Evolutionary conservation across 2,113 vertebrate species (phyloP).

Genomic region (Bufo bufo): DNA sequence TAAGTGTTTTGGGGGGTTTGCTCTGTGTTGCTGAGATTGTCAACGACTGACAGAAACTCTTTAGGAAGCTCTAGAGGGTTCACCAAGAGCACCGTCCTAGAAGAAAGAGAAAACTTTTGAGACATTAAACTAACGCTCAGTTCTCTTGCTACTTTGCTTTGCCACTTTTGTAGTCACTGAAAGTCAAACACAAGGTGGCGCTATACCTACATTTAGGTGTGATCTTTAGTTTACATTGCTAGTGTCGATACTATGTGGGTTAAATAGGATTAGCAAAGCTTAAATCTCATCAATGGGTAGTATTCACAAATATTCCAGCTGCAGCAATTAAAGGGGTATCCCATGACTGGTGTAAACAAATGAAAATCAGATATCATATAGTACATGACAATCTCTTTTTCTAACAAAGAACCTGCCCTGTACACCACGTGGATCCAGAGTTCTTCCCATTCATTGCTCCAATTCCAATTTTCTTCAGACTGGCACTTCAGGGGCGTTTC

Average conservation of each 20-base stretch:
- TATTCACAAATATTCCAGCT: not conserved
- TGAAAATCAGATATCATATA: too few relatives aligned
- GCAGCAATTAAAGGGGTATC: not conserved
- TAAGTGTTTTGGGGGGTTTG: conserved; percentile 72
- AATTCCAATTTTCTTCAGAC: too few relatives aligned
- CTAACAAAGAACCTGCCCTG: too few relatives aligned
- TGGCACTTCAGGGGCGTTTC: too few relatives aligned
- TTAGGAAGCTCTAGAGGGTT: conserved; percentile 84
- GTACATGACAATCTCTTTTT: too few relatives aligned
- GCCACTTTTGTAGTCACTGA: not conserved
- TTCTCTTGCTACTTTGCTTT: not conserved
- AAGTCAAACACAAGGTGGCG: not conserved
- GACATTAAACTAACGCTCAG: not conserved
- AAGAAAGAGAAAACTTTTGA: not conserved
- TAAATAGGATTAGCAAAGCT: too few relatives aligned
- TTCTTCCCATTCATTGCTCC: too few relatives aligned
- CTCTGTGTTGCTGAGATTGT: conserved; percentile 76
- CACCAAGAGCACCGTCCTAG: conserved; percentile 90
- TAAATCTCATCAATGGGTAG: too few relatives aligned
- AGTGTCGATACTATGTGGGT: too few relatives aligned
- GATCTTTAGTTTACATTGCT: too few relatives aligned
- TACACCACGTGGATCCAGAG: too few relatives aligned
- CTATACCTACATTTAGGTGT: not conserved
- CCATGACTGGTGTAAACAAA: too few relatives aligned
- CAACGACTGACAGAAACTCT: conserved; percentile 83